A percentile compares a stretch with the other conserved stretches of the same genome.
These are phyloP conservation scores for Papilio helenus DNA, from an alignment of 1,140 invertebrate genomes.

Conservation along the genomic window DNA sequence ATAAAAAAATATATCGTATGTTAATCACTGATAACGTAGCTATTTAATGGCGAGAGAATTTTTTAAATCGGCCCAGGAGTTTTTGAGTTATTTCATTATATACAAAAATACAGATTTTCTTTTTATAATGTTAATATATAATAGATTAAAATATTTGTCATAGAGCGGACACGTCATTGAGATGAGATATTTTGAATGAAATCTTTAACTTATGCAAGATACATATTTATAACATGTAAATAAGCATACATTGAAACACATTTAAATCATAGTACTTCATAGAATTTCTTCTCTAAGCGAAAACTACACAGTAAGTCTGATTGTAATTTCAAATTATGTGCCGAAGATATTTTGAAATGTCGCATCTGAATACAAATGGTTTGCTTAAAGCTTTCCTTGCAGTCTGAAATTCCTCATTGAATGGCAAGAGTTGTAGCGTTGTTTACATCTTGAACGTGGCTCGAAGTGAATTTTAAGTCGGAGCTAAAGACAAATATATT, in stretches of 20 bases:
- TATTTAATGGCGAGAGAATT: no score
- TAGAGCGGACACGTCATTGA: no score
- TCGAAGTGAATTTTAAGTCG: conserved; percentile 5
- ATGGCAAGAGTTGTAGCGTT: background rate
- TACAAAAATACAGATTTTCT: no score
- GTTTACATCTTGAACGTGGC: conserved; percentile 1
- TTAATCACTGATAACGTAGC: no score
- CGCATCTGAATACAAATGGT: conserved; percentile 14
- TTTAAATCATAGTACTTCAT: background rate
- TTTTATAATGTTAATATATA: no score
- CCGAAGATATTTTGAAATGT: conserved; percentile 17
- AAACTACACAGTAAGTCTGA: conserved; percentile 9
- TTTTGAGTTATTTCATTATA: no score
- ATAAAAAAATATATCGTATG: no score
- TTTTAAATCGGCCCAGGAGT: no score
- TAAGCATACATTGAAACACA: background rate
- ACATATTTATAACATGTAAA: no score
- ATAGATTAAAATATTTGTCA: no score
- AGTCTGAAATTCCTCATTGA: conserved; percentile 15
- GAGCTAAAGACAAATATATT: background rate
- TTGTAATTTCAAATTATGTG: conserved; percentile 22
- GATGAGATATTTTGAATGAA: no score
- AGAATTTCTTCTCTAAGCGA: background rate
- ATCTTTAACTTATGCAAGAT: no score
- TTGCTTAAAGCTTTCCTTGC: conserved; percentile 8